Base-by-base conservation (phyloP, 1,140 invertebrate genomes). In the Panagrolaimus sp. region DNA sequence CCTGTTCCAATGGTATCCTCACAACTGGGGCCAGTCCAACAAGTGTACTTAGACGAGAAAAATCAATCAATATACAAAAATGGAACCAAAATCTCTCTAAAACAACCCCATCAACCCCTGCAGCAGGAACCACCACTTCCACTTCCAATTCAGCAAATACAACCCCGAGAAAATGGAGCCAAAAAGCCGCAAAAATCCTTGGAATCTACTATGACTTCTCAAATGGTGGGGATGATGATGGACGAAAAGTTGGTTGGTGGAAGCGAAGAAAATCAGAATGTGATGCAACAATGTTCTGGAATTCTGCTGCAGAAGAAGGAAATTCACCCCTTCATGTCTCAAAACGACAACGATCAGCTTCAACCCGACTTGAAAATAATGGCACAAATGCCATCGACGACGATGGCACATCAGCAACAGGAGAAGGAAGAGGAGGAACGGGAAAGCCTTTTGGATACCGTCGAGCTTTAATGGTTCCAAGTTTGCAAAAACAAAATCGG, bases 381-480 rank as follows among this genome's bases (percentile, higher is more conserved):
- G 1, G 0, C 52, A 28, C 52, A 21, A 21, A 0, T 21, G 15
- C 52, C 17, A 10, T 9, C 10, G 21, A 48, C 10, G 17, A 21
- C n/a, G 28, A 14, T 21, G 15, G 52, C 10, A n/a, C n/a, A 10
- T 12, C 21, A 58, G 17, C 17, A 10, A 12, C 15, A 58, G 52
- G 32, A 38, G 32, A 7, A 12, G 52, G 52, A 58, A 10, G 52
- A 58, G 10, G 48, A 26, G 48, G 52, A 58, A 38, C 52, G 17
- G 52, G 52, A 58, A 21, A 58, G 52, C 52, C 28, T 28, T 28
- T 58, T 28, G 52, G 52, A 58, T 28, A 26, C 52, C 21, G 52
- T 58, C 21, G 52, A 58, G 52, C 52, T 58, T 28, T 58, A 58
- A 58, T 58, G 52, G 52, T 58, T 12, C 52, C 52, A 0, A 38